phyloP scores from a whole-genome alignment of 23 tunicate species.

The Phallusia fumigata region DNA sequence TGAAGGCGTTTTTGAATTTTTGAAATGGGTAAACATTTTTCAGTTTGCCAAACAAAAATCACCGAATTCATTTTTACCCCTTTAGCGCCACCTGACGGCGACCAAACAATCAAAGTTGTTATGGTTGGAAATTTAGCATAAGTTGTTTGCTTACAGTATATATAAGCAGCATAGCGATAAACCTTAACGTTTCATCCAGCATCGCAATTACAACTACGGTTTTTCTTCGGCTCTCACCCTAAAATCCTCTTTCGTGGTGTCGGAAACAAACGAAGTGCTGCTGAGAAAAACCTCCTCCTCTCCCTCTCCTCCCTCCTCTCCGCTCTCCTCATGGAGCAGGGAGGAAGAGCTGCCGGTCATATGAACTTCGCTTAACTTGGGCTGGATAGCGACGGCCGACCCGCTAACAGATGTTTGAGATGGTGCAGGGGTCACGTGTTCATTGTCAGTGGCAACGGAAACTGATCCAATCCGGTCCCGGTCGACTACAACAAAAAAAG shows the following conservation, averaged over 20 bases:
- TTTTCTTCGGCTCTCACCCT: background rate
- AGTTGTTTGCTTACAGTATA: no score
- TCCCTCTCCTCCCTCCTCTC: background rate
- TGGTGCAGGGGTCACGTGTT: constrained; percentile 7
- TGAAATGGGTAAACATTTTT: no score
- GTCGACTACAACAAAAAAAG: background rate
- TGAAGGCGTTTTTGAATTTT: no score
- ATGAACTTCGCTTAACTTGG: constrained; percentile 62
- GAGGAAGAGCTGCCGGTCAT: constrained; percentile 29
- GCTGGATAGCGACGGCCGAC: constrained; percentile 1
- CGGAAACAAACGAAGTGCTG: background rate
- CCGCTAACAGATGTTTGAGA: constrained; percentile 19
- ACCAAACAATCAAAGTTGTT: no score
- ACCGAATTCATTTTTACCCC: no score
- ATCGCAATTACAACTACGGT: background rate
- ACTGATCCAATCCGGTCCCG: background rate
- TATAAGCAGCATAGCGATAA: no score
- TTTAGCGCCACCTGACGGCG: no score
- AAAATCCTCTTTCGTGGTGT: background rate
- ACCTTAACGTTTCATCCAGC: no score
- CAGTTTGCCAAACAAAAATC: no score
- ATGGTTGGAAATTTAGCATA: no score
- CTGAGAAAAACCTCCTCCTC: constrained; percentile 26
- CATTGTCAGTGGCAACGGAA: background rate
- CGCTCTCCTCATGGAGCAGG: constrained; percentile 7